phyloP scores from a whole-genome alignment of 2,113 vertebrate species.

The Dasypus novemcinctus region DNA sequence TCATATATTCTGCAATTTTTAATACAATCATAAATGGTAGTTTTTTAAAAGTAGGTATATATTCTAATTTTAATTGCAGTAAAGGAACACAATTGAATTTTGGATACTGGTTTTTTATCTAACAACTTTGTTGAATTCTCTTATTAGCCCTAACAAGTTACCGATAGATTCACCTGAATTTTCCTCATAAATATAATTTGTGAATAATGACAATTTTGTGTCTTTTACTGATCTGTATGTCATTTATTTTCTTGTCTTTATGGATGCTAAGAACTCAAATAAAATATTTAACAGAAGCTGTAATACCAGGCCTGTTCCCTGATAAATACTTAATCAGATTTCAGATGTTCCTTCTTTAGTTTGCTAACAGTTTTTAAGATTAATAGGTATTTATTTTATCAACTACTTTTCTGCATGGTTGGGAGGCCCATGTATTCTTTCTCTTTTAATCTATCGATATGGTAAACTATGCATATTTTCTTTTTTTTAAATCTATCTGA shows the following conservation, averaged over 20 bases:
- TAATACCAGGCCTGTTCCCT: background rate
- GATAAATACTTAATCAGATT: background rate
- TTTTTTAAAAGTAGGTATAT: background rate
- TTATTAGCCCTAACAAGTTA: background rate
- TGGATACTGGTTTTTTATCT: background rate
- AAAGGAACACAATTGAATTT: background rate
- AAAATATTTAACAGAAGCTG: constrained; percentile 1
- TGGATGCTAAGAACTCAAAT: background rate
- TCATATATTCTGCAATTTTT: background rate
- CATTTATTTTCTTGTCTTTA: background rate
- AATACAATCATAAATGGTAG: background rate
- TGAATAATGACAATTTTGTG: background rate
- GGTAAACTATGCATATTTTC: background rate
- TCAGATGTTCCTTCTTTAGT: background rate
- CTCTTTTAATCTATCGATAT: background rate
- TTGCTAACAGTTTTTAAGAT: background rate
- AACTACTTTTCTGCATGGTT: background rate
- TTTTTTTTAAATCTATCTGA: too few species aligned
- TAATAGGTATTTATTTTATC: background rate
- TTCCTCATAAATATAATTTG: background rate
- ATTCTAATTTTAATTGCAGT: background rate
- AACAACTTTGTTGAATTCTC: background rate
- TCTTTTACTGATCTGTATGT: background rate
- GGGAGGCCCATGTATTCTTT: too few species aligned
- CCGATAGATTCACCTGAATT: background rate